Base-by-base conservation (phyloP, 2,888 invertebrate genomes). In the Drosophila algonquin region DNA sequence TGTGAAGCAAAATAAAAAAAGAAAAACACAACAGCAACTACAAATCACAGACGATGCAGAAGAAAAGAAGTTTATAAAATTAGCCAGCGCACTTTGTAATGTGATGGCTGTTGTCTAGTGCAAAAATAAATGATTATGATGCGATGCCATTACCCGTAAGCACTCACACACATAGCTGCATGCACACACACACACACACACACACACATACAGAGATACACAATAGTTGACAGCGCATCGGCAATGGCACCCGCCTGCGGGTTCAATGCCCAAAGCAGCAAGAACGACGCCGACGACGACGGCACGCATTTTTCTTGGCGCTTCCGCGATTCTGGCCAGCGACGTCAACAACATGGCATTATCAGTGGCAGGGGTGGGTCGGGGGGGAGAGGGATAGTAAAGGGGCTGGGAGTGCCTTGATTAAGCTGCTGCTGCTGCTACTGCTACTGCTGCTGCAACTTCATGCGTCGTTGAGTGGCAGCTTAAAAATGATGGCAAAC, bases 91-190 rank as follows among this genome's bases (percentile, higher is more conserved):
- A 77, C 63, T 79, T 63, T 71, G 72, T 71, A 61, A 35, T 35
- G 24, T n/a, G 50, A 58, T 53, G 35, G 59, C n/a, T 64, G 72
- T 24, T 63, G 70, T 62, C 89, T 83, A 89, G 83, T 81, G 83
- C 73, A 76, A 81, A 89, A 87, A 83, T 83, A 89, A 89, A 87
- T 89, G 89, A 83, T 83, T 83, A 83, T 89, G 83, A 83, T 89
- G 89, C 83, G 87, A 53, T 57, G 74, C 71, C 74, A 70, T 70
- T 70, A 55, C 73, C 73, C 62, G 51, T 54, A 53, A 50, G 54
- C 40, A 40, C 40, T 9, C 14, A 54, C 35, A 18, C 35, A 35
- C 18, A 53, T 35, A 35, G 24, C 24, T 24, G 3, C 6, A 24
- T 3, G 3, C 32, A 32, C n/a, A n/a, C n/a, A n/a, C 18, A 16